Base-by-base conservation (phyloP, 2,888 invertebrate genomes). In the Dolichopus griseipennis region DNA sequence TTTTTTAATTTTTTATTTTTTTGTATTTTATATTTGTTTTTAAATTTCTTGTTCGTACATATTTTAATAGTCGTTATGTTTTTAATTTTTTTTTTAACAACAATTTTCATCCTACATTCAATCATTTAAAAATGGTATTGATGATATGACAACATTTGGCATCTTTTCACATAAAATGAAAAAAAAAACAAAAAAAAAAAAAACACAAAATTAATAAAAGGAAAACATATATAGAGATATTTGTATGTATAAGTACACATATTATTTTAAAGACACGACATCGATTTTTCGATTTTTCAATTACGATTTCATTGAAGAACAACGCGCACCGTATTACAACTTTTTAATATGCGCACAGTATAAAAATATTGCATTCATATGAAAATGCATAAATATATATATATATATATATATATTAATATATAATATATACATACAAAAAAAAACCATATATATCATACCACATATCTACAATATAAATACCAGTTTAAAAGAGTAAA, bases 51-150 rank as follows among this genome's bases (percentile, higher is more conserved):
- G 12, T 41, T 41, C 41, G 9, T 41, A 41, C 41, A 41, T 41
- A 41, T 52, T 52, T 52, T 18, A 52, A 52, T n/a, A 52, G 52
- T 52, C 52, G 52, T 52, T n/a, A 52, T 52, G 52, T 52, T 52
- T 52, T 12, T 43, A 7, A n/a, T n/a, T 27, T 4, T 27, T 27
- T 27, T 27, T 12, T 6, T 6, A 52, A n/a, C 52, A 52, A 18
- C 52, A 52, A 18, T 52, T 52, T 52, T 52, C 52, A 52, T 52
- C 52, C 52, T 52, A 52, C 52, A 52, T 52, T 52, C 52, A 52
- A 52, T 52, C 52, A 52, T 18, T 52, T 15, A 15, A 52, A 52
- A 52, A 18, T 18, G 9, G 52, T 52, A 52, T 6, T 52, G 52
- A 52, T 52, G 52, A 52, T 52, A 52, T 52, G 52, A 52, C 52